A percentile compares a stretch with the other conserved stretches of the same genome.
Evolutionary conservation across 2,797 vertebrate species (phyloP).

Genomic region (Arctocebus calabarensis): DNA sequence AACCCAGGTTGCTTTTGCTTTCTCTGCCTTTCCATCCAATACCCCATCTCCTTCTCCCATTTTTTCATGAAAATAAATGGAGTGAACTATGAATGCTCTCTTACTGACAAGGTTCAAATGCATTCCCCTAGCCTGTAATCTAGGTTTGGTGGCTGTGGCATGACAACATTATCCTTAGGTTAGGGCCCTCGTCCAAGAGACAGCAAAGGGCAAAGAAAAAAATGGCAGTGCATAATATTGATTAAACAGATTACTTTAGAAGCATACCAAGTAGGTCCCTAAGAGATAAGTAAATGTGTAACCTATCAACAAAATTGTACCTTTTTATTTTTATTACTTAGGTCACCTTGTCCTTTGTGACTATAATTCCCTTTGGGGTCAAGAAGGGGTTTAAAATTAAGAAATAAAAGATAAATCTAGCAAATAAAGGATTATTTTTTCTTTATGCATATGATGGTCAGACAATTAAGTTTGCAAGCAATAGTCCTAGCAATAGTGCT

Average conservation of each 20-base stretch:
- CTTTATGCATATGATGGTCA: background rate
- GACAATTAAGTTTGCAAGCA: too few species aligned
- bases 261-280: background rate
- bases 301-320: background rate
- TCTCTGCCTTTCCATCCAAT: background rate
- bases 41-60: background rate
- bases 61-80: background rate
- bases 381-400: background rate
- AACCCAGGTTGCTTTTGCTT: background rate
- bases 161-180: background rate
- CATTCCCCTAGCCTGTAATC: background rate
- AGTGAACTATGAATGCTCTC: background rate
- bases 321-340: background rate
- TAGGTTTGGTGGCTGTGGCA: background rate
- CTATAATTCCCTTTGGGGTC: background rate
- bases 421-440: background rate
- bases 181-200: background rate
- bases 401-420: background rate
- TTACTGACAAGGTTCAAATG: background rate
- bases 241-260: background rate
- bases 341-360: background rate
- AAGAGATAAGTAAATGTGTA: background rate
- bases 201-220: background rate
- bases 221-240: background rate
- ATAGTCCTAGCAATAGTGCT: too few species aligned